phyloP scores from a whole-genome alignment of 2,113 vertebrate species.

The Hippocampus mohnikei region DNA sequence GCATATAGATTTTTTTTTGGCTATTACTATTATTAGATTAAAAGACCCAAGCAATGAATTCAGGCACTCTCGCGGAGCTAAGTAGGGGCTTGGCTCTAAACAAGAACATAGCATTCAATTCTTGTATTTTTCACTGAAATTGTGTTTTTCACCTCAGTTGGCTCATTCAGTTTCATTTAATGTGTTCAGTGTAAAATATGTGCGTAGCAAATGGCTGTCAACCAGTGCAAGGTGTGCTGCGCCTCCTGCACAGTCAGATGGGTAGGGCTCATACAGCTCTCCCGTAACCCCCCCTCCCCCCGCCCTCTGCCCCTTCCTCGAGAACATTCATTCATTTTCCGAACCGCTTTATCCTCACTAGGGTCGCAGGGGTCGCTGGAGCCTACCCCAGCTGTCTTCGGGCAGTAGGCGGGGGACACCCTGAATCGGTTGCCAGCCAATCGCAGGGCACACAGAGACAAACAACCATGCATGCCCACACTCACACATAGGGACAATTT shows the following conservation, averaged over 20 bases:
- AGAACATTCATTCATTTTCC: no score
- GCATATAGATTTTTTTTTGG: background rate
- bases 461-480: no score
- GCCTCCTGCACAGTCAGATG: background rate
- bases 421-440: no score
- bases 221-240: background rate
- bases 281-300: no score
- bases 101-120: background rate
- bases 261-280: background rate
- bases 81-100: background rate
- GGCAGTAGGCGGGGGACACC: no score
- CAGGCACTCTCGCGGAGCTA: no score
- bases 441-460: no score
- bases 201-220: background rate
- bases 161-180: background rate
- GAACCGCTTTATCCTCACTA: no score
- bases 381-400: no score
- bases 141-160: background rate
- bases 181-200: background rate
- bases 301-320: no score
- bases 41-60: constrained; percentile 25
- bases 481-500: no score
- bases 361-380: no score
- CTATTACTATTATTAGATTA: background rate
- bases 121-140: background rate